Conservation (phyloP, 1,140 invertebrate species). For the Tetramorium simillimum region DNA sequence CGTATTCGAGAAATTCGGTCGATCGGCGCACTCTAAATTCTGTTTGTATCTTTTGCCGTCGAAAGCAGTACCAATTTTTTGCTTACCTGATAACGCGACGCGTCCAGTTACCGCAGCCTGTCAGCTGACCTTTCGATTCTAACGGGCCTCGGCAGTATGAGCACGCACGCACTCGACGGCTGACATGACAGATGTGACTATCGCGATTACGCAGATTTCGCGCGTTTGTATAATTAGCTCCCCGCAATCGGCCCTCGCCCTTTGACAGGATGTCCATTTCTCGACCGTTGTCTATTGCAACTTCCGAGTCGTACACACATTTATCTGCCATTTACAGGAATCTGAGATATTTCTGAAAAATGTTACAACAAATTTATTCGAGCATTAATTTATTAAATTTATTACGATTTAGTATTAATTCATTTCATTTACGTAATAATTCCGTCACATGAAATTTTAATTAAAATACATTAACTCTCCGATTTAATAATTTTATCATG, state of each 20-base stretch:
- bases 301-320: neutral
- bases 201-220: constrained; percentile 15
- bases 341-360: neutral
- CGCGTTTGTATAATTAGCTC: constrained; percentile 9
- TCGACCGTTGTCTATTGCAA: neutral
- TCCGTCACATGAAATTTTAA: neutral
- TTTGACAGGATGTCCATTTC: neutral
- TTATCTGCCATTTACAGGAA: neutral
- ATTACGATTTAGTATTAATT: neutral
- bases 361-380: neutral
- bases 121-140: constrained; percentile 68
- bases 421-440: neutral
- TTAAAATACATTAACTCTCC: neutral
- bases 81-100: constrained; percentile 36
- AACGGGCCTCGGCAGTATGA: constrained; percentile 57
- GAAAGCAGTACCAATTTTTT: neutral
- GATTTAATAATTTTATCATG: neutral
- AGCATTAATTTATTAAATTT: neutral
- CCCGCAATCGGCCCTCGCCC: neutral
- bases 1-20: neutral
- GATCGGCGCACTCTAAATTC: neutral
- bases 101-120: constrained; percentile 24
- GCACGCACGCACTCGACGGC: constrained; percentile 41
- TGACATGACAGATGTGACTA: constrained; percentile 17
- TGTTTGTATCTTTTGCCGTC: neutral